These are phyloP conservation scores for Neodiprion pinetum DNA, from an alignment of 1,140 invertebrate genomes.

Conservation along the genomic window DNA sequence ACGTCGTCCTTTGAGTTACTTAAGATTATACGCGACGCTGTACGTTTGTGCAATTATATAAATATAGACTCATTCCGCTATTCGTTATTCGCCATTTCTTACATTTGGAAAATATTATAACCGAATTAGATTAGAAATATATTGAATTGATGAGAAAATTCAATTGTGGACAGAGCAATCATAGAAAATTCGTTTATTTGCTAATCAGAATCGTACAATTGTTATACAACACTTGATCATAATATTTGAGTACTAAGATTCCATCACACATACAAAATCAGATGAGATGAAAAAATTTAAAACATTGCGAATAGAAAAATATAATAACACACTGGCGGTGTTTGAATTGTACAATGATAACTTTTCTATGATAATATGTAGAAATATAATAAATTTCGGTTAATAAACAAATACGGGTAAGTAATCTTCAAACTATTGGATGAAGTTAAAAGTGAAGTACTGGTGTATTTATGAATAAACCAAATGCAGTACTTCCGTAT, in stretches of 20 bases:
- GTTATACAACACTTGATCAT: constrained; percentile 20
- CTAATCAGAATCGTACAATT: constrained; percentile 48
- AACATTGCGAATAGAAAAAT: constrained; percentile 5
- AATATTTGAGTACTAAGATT: constrained; percentile 1
- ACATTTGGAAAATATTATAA: neutral
- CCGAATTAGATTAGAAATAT: neutral
- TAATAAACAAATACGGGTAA: neutral
- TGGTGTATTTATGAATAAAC: neutral
- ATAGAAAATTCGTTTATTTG: constrained; percentile 54
- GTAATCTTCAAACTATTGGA: neutral
- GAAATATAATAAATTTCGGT: no score
- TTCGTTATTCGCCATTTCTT: no score
- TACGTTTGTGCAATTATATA: no score
- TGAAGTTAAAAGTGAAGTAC: constrained; percentile 1
- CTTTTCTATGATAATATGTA: neutral
- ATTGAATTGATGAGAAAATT: neutral
- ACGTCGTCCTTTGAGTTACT: no score
- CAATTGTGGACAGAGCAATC: constrained; percentile 22
- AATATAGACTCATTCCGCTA: no score
- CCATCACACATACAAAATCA: constrained; percentile 5
- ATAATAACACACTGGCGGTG: neutral
- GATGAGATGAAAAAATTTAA: neutral
- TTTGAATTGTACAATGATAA: neutral
- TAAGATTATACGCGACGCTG: no score
- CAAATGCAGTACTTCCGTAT: neutral